These are phyloP conservation scores for Denticeps clupeoides DNA, from an alignment of 2,797 vertebrate genomes.

Conservation along the genomic window DNA sequence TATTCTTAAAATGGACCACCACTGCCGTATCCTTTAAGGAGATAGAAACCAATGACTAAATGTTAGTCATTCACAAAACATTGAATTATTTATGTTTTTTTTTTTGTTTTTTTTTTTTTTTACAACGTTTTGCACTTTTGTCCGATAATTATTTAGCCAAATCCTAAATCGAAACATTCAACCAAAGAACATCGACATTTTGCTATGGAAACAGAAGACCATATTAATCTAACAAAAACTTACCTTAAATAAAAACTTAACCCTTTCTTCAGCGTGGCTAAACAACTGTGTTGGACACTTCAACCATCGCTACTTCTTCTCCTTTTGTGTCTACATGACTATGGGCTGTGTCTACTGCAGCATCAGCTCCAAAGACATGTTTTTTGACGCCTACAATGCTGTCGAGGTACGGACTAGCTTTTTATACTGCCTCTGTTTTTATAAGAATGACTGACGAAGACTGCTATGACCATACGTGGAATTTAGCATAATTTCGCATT, in stretches of 20 bases:
- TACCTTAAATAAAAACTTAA: too few relatives aligned
- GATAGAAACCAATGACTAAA: neutral
- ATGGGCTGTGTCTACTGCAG: neutral
- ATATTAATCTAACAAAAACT: too few relatives aligned
- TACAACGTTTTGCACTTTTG: too few relatives aligned
- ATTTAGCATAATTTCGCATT: too few relatives aligned
- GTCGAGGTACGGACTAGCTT: neutral
- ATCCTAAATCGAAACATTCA: too few relatives aligned
- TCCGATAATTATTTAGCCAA: too few relatives aligned
- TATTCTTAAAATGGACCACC: slow-evolving; percentile 97
- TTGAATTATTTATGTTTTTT: neutral
- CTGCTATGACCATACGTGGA: neutral
- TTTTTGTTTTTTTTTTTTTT: too few relatives aligned
- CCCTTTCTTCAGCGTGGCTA: slow-evolving; percentile 86
- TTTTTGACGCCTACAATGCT: neutral
- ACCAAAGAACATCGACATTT: too few relatives aligned
- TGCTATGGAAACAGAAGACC: too few relatives aligned
- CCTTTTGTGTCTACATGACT: slow-evolving; percentile 94
- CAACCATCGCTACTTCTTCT: slow-evolving; percentile 98
- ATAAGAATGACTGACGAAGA: neutral
- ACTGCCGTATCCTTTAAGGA: slow-evolving; percentile 99
- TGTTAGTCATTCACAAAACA: neutral
- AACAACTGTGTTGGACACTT: slow-evolving; percentile 97
- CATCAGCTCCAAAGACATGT: neutral
- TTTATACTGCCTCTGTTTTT: neutral